Evolutionary conservation across 1,140 invertebrate species (phyloP), one percentile per base, ranked within the genome.

Genomic region (Lanistes nyassanus): DNA sequence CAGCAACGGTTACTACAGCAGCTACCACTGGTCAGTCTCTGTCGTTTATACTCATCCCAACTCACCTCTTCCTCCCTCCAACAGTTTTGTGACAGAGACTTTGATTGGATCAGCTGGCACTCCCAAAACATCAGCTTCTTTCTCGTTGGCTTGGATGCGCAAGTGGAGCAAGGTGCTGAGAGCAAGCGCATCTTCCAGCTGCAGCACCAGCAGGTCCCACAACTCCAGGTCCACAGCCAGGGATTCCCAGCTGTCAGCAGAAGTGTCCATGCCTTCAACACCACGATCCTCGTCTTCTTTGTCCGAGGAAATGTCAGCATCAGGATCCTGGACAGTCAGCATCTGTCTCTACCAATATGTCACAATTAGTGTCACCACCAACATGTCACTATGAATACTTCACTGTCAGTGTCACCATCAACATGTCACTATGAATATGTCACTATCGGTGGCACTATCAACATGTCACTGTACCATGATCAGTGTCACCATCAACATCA

Each of bases 171-270:
- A 80, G 66, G 86, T 85, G 81, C 93, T 93, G 7, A 98, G 88
- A 67, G 95, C 91, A 7, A 95, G 92, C 53, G 97, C 92, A 88
- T 97, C 96, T 87, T 98, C 96, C 74, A 98, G 90, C 90, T 97
- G 96, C 76, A 94, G 94, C 31, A 95, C 94, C 13, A 97, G 88
- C 39, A 96, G 87, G 31, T 94, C 94, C 94, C 96, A 97, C 84
- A 94, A 92, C 74, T 95, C 94, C 80, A 93, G 92, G 85, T 97
- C 96, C 76, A 94, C 92, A 23, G 94, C 94, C 29, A 97, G 91
- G 74, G 93, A 93, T 88, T 97, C 96, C 94, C 94, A 97, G 39
- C 36, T 74, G 42, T 83, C 77, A 60, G 29, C 58, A 21, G 96
- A 91, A 72, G 93, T 93, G 19, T 47, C 5, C 42, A 47, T 47